Evolutionary conservation across 2,888 invertebrate species (phyloP), one percentile per base, ranked within the genome.

Genomic region (Metallyticus violacea): DNA sequence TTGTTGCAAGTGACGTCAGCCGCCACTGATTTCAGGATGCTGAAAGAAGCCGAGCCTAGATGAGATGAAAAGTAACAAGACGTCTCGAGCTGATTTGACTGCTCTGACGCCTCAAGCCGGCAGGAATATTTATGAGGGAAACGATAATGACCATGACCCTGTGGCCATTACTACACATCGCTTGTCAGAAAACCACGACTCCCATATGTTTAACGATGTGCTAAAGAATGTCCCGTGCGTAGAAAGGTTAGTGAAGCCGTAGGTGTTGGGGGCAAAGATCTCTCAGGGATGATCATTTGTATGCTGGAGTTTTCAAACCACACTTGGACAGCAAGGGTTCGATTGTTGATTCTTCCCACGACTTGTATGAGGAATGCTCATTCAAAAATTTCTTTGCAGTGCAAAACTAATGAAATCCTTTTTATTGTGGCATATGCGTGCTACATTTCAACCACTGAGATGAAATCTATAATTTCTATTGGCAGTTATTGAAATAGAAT

Each of bases 71-170:
- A 6, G 62, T 80, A 80, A 85, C 80, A 85, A 86, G 86, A 80
- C 85, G 85, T 80, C 27, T 28, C 30, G 77, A 77, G 77, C 25
- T 79, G 85, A 79, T 85, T 80, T 87, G 85, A 81, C 85, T 30
- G 79, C 81, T 30, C 40, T 26, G 26, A 81, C 9, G 25, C 25
- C 83, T 83, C 86, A 30, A 80, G 76, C 86, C 83, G 83, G 27
- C 86, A 83, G 78, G 84, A 86, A 85, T 86, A 85, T 86, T 86
- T 86, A 86, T 86, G 86, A 85, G 86, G 27, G 79, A 86, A 86
- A 85, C 79, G 84, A 85, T 86, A 86, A 86, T 86, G 86, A 29
- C 86, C 86, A 85, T 85, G 86, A 86, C 82, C 86, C 85, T 79
- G 79, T 79, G 86, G 62, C 79, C 86, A 86, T 86, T 79, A 86